phyloP scores from a whole-genome alignment of 2,888 invertebrate genomes.

The Ephialtes manifestator region DNA sequence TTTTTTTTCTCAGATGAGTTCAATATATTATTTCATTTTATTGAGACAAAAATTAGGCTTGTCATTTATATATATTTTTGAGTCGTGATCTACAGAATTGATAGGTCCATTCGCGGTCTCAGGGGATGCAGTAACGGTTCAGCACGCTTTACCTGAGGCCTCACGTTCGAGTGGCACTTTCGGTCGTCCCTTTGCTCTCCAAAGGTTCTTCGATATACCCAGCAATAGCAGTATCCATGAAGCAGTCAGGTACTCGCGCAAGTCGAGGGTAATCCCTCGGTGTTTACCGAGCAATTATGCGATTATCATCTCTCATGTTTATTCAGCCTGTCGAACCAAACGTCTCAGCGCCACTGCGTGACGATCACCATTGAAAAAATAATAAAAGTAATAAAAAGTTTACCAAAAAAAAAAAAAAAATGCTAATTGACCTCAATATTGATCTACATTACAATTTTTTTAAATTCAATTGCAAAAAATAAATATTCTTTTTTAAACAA shows the following conservation, averaged over 20 bases:
- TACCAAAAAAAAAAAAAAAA: neutral
- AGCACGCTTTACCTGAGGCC: conserved; percentile 55
- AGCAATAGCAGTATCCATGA: conserved; percentile 24
- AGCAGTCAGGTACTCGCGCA: conserved; percentile 59
- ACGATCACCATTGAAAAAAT: conserved; percentile 4
- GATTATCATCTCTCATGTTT: conserved; percentile 65
- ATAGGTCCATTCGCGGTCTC: conserved; percentile 19
- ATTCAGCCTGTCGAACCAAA: conserved; percentile 57
- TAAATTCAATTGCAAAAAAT: no score
- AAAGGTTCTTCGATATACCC: neutral
- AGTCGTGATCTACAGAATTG: conserved; percentile 15
- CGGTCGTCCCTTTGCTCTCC: conserved; percentile 37
- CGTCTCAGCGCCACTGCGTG: conserved; percentile 8
- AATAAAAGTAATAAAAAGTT: conserved; percentile 8
- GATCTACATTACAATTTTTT: no score
- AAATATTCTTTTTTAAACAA: no score
- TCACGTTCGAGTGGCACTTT: conserved; percentile 60
- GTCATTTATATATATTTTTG: neutral
- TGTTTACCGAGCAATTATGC: conserved; percentile 67
- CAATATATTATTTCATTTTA: neutral
- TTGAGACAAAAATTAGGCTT: neutral
- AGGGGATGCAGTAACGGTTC: conserved; percentile 57
- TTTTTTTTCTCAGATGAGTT: neutral
- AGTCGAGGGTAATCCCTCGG: conserved; percentile 66
- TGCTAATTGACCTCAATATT: neutral